These are phyloP conservation scores for Lasaia peninsularis DNA, from an alignment of 1,140 invertebrate genomes.

Conservation along the genomic window DNA sequence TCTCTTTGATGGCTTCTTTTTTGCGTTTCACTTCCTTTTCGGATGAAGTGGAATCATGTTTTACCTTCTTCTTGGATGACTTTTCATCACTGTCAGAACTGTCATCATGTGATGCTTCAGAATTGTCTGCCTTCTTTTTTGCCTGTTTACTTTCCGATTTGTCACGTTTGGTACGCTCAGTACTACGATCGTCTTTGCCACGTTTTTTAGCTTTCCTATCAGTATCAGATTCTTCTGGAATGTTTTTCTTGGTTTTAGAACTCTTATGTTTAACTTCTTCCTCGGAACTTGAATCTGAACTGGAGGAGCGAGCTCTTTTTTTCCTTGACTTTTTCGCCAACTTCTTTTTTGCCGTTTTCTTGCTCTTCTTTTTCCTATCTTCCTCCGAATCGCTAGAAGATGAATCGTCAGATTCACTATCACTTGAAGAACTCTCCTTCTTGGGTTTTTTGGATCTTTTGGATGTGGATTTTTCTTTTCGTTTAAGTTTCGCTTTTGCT, in stretches of 20 bases:
- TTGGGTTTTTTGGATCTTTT: slow-evolving; percentile 75
- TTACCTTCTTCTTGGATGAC: slow-evolving; percentile 58
- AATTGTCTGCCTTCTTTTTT: slow-evolving; percentile 69
- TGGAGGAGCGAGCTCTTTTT: slow-evolving; percentile 72
- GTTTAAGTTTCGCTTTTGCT: slow-evolving; percentile 70
- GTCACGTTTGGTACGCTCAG: slow-evolving; percentile 47
- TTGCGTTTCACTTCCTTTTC: slow-evolving; percentile 66
- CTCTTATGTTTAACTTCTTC: slow-evolving; percentile 78
- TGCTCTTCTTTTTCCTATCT: slow-evolving; percentile 80
- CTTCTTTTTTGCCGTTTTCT: slow-evolving; percentile 72
- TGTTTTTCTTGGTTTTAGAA: slow-evolving; percentile 70
- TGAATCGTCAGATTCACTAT: slow-evolving; percentile 79
- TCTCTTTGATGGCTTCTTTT: slow-evolving; percentile 57
- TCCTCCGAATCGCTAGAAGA: slow-evolving; percentile 82
- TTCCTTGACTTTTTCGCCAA: slow-evolving; percentile 70
- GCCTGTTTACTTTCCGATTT: slow-evolving; percentile 50
- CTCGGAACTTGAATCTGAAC: slow-evolving; percentile 80
- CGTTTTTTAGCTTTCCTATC: slow-evolving; percentile 67
- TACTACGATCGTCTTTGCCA: slow-evolving; percentile 46
- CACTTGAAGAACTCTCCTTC: slow-evolving; percentile 71
- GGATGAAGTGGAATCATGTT: slow-evolving; percentile 66
- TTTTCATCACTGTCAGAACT: slow-evolving; percentile 70
- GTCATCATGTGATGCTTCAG: slow-evolving; percentile 64
- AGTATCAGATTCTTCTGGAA: slow-evolving; percentile 62
- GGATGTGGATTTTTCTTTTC: slow-evolving; percentile 65